Conservation (phyloP, 2,888 invertebrate species). For the Nomada goodeniana region DNA sequence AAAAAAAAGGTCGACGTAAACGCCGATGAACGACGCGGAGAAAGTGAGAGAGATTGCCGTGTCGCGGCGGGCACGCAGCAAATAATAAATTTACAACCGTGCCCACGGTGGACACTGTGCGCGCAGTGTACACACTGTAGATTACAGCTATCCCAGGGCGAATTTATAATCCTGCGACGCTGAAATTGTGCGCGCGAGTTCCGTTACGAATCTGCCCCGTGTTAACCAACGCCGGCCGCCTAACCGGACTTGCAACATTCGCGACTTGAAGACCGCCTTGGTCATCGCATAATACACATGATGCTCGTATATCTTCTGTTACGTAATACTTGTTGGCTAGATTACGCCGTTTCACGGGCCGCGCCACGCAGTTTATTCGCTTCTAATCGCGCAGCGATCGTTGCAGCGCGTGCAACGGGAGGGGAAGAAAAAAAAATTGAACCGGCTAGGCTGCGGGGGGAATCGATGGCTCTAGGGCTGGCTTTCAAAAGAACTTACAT, state of each 20-base stretch:
- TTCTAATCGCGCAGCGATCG: slow-evolving; percentile 41
- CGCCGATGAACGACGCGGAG: slow-evolving; percentile 1
- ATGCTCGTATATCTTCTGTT: slow-evolving; percentile 60
- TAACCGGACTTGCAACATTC: slow-evolving; percentile 62
- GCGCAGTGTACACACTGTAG: slow-evolving; percentile 36
- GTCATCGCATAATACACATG: slow-evolving; percentile 59
- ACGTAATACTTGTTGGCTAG: slow-evolving; percentile 53
- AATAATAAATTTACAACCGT: slow-evolving; percentile 50
- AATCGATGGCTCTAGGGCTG: not conserved
- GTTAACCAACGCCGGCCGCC: slow-evolving; percentile 49
- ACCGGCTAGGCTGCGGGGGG: not conserved
- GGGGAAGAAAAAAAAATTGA: not conserved
- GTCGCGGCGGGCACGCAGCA: slow-evolving; percentile 9
- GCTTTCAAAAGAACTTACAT: not conserved
- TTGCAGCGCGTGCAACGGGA: not conserved
- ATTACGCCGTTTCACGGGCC: slow-evolving; percentile 55
- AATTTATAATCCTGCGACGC: slow-evolving; percentile 61
- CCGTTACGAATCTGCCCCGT: slow-evolving; percentile 65
- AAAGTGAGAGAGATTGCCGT: not conserved
- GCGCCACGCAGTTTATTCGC: slow-evolving; percentile 34
- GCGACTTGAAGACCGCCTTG: slow-evolving; percentile 42
- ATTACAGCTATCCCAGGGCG: slow-evolving; percentile 37
- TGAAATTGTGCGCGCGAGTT: slow-evolving; percentile 62
- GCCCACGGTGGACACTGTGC: slow-evolving; percentile 25
- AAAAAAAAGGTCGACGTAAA: slow-evolving; percentile 29